A percentile compares a stretch with the other conserved stretches of the same genome.
phyloP scores from a whole-genome alignment of 2,113 vertebrate species.

The Lasiurus borealis region DNA sequence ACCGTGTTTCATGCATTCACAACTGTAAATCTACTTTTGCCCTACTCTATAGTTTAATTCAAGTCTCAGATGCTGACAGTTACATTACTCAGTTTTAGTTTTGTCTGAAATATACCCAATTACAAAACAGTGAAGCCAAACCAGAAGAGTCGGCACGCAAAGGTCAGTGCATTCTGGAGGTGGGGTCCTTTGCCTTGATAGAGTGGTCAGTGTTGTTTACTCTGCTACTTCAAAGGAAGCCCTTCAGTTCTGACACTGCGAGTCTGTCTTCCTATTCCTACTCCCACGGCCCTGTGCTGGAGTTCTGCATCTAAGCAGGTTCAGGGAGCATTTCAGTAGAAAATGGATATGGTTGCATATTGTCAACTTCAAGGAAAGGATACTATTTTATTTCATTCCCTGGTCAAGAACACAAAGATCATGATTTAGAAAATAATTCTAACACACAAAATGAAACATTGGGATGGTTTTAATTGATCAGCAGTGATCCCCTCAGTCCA shows the following conservation, averaged over 20 bases:
- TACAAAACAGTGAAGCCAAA: not conserved
- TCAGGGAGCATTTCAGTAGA: not conserved
- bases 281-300: not conserved
- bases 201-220: not conserved
- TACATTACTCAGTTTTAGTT: slow-evolving; percentile 48
- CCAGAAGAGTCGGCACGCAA: not conserved
- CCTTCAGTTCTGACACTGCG: not conserved
- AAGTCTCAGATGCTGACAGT: slow-evolving; percentile 11
- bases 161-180: not conserved
- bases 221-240: not conserved
- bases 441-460: not conserved
- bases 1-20: no score
- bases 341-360: not conserved
- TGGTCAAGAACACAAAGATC: slow-evolving; percentile 15
- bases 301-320: not conserved
- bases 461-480: not conserved
- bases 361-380: not conserved
- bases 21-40: not conserved
- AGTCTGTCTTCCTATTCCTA: not conserved
- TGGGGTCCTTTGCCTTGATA: not conserved
- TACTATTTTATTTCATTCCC: not conserved
- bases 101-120: not conserved
- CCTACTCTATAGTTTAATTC: not conserved
- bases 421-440: not conserved
- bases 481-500: not conserved